Conservation (phyloP, 2,888 invertebrate species). For the Thereva unica region DNA sequence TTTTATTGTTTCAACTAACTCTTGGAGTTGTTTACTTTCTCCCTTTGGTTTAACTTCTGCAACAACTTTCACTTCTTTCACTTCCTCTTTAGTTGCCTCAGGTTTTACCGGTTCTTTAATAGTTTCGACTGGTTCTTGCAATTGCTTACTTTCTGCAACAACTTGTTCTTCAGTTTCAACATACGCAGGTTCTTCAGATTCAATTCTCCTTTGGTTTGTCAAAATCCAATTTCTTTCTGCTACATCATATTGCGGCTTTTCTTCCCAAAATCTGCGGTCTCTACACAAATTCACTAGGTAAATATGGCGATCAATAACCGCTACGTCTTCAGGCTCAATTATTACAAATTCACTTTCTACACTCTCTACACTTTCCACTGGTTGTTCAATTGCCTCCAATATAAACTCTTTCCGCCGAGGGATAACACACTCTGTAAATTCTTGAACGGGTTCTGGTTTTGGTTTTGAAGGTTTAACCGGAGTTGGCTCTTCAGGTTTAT, state of each 20-base stretch:
- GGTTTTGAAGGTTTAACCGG: too few species aligned
- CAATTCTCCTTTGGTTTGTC: neutral
- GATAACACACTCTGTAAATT: too few species aligned
- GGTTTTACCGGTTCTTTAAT: neutral
- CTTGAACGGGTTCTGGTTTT: too few species aligned
- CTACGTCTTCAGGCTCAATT: constrained; percentile 48
- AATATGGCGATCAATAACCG: constrained; percentile 47
- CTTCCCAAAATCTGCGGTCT: constrained; percentile 62
- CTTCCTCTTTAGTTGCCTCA: neutral
- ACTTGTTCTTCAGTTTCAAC: neutral
- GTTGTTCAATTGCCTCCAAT: neutral
- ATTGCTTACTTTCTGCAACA: neutral
- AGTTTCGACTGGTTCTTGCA: neutral
- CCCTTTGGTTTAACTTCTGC: too few species aligned
- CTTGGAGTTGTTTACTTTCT: too few species aligned
- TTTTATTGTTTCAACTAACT: neutral
- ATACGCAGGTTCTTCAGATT: neutral
- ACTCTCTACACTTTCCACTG: neutral
- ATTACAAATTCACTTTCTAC: constrained; percentile 48
- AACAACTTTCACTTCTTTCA: neutral
- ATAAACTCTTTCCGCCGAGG: too few species aligned
- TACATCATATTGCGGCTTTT: constrained; percentile 67
- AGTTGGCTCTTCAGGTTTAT: too few species aligned
- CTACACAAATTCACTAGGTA: constrained; percentile 43
- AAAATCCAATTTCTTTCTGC: constrained; percentile 65